phyloP scores from a whole-genome alignment of 2,113 vertebrate species.

The Ranitomeya imitator region DNA sequence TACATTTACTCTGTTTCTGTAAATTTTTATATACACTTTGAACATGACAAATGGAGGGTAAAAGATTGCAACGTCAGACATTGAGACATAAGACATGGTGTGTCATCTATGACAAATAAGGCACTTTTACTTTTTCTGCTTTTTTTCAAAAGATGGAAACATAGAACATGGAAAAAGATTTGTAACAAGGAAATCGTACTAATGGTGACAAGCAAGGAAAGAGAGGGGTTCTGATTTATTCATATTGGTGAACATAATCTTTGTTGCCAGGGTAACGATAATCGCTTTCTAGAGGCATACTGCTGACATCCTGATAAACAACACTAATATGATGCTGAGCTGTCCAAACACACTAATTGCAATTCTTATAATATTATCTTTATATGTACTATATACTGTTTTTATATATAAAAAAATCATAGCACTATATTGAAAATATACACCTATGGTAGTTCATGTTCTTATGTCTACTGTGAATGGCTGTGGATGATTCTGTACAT shows the following conservation, averaged over 20 bases:
- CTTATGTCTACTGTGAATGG: background rate
- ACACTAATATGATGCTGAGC: constrained; percentile 31
- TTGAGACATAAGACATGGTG: background rate
- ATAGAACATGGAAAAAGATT: constrained; percentile 22
- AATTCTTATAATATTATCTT: background rate
- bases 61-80: constrained; percentile 10
- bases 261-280: constrained; percentile 52
- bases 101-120: constrained; percentile 48
- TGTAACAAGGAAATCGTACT: constrained; percentile 35
- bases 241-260: constrained; percentile 46
- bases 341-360: constrained; percentile 28
- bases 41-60: background rate
- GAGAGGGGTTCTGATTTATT: constrained; percentile 49
- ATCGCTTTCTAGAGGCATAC: constrained; percentile 21
- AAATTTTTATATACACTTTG: constrained; percentile 7
- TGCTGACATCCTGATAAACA: constrained; percentile 45
- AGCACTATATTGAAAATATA: background rate
- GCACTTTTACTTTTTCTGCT: constrained; percentile 10
- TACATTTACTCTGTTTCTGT: background rate
- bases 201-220: constrained; percentile 38
- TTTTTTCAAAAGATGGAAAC: constrained; percentile 19
- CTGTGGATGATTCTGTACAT: background rate
- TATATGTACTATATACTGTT: background rate
- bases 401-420: background rate
- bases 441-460: background rate